Evolutionary conservation across 64 coral and sea anemone species (phyloP), one percentile per base, ranked within the genome.

Genomic region (Montipora cactus): DNA sequence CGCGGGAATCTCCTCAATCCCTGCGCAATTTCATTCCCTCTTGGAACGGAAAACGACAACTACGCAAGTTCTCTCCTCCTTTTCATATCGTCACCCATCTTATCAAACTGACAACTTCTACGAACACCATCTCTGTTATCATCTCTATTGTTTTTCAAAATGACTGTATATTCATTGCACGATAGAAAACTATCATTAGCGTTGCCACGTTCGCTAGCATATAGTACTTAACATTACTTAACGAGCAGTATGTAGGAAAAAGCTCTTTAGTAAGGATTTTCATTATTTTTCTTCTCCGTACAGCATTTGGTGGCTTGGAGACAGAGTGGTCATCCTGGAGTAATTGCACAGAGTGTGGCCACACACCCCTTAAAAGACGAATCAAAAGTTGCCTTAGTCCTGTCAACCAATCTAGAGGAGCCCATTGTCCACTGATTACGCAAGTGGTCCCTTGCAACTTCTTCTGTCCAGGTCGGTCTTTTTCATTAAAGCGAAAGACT

Each of bases 241-340:
- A 8, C 3, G 13, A 59, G 13, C 57, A 7, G 13, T 13, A 59
- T 0, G 13, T 2, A 19, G n/a, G 67, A 69, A 5, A 69, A 19
- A 19, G 1, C n/a, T 69, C 37, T 25, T 74, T 74, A 23, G n/a
- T 10, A 8, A 19, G 10, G 19, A 50, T 80, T 8, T 19, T 50
- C 11, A 7, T 80, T 49, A 5, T 80, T 4, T 18, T 57, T 51
- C 15, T 37, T 37, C 2, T 9, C 37, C 23, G 25, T 18, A 16
- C 44, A 93, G 91, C 91, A 19, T 21, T 20, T 46, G 91, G 91
- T 49, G 91, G 91, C 15, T 70, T 93, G 59, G 83, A 79, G 21
- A 93, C 53, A 73, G 91, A 93, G 70, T 93, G 91, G 91, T 82
- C 81, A 44, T 5, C 91, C n/a, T 93, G 91, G 91, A 93, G 59